Percentiles rank a stretch among this genome's conserved stretches.
phyloP scores from a whole-genome alignment of 2,797 vertebrate species.

The Neostethus bicornis region DNA sequence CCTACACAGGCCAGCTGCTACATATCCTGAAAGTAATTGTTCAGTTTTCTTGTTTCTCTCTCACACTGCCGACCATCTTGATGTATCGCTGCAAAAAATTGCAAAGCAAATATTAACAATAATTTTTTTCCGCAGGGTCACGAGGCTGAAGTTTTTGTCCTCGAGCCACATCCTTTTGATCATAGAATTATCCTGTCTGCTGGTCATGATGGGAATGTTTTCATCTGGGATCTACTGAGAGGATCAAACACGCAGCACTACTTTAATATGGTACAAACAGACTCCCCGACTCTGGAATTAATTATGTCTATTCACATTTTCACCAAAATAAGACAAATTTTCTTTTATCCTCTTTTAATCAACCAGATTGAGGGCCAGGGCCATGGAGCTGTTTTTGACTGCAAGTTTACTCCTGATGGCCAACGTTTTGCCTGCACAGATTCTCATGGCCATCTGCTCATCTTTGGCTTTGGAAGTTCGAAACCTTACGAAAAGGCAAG shows the following conservation, averaged over 20 bases:
- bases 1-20: constrained; percentile 91
- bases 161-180: constrained; percentile 96
- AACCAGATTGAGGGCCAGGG: constrained; percentile 96
- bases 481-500: constrained; percentile 93
- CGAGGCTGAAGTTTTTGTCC: constrained; percentile 94
- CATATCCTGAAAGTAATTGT: constrained; percentile 89
- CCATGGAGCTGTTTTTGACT: constrained; percentile 96
- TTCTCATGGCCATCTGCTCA: constrained; percentile 94
- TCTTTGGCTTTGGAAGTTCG: constrained; percentile 95
- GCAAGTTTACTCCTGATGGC: constrained; percentile 95
- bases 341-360: constrained; percentile 1
- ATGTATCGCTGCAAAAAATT: background rate
- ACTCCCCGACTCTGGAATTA: constrained; percentile 74
- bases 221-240: constrained; percentile 93
- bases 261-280: constrained; percentile 89
- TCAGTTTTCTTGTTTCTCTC: background rate
- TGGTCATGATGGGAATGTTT: constrained; percentile 94
- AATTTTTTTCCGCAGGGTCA: constrained; percentile 84
- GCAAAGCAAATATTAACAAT: background rate
- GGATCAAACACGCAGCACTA: constrained; percentile 91
- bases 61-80: background rate
- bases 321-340: too few relatives aligned
- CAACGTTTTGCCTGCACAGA: constrained; percentile 96
- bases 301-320: background rate
- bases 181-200: constrained; percentile 95